These are phyloP conservation scores for Drosophila burlai DNA, from an alignment of 1,140 invertebrate species.

Conservation along the genomic window DNA sequence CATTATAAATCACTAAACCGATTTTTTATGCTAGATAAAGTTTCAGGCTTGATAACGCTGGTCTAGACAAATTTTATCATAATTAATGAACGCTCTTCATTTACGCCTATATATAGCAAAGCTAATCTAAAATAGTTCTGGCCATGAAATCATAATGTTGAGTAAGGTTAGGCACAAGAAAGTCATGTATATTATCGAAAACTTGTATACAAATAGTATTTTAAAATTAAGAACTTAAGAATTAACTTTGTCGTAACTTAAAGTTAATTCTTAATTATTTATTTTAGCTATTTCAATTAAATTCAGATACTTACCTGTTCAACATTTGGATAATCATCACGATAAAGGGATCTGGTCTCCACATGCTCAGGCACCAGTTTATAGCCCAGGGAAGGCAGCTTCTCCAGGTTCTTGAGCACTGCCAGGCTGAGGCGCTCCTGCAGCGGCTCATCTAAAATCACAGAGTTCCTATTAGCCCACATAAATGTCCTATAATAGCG, in stretches of 20 bases:
- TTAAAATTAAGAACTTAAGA: neutral
- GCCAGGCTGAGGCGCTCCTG: conserved; percentile 90
- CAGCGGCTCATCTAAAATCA: conserved; percentile 82
- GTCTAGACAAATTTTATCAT: conserved; percentile 3
- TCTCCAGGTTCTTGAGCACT: conserved; percentile 90
- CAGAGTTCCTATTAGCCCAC: too few species aligned
- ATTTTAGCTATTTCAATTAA: neutral
- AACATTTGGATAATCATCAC: conserved; percentile 91
- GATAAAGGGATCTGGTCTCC: conserved; percentile 93
- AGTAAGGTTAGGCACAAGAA: neutral
- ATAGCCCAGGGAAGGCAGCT: conserved; percentile 91
- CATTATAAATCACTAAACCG: too few species aligned
- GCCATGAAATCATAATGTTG: neutral
- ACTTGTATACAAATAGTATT: too few species aligned
- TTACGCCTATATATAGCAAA: neutral
- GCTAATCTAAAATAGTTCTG: conserved; percentile 2
- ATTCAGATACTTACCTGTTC: conserved; percentile 88
- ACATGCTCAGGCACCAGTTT: conserved; percentile 95
- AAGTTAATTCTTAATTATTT: too few species aligned
- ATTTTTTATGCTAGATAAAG: neutral
- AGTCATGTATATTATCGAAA: neutral
- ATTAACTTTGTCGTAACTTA: too few species aligned
- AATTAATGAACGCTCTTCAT: neutral
- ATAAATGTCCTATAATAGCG: too few species aligned
- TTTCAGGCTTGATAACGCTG: neutral